phyloP scores from a whole-genome alignment of 2,113 vertebrate species.

The Seriola dumerili region DNA sequence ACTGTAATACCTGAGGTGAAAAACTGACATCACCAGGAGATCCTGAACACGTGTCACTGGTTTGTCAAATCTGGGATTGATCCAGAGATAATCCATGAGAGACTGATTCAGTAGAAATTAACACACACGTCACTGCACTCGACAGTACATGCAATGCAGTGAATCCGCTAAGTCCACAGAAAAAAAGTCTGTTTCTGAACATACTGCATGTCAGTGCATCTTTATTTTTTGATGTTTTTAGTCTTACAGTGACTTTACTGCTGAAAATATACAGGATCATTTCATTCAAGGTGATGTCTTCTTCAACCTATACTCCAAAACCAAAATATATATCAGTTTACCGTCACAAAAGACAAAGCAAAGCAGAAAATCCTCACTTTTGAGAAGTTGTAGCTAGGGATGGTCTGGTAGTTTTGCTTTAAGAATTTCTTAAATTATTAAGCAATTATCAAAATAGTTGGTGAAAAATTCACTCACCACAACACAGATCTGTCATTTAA shows the following conservation, averaged over 20 bases:
- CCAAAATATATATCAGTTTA: not conserved
- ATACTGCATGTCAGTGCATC: not conserved
- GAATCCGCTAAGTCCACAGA: not conserved
- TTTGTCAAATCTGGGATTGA: slow-evolving; percentile 35
- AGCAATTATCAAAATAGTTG: not conserved
- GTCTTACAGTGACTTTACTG: not conserved
- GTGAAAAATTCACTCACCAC: not conserved
- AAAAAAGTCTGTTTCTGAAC: not conserved
- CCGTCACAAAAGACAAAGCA: not conserved
- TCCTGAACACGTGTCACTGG: slow-evolving; percentile 14
- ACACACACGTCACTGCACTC: not conserved
- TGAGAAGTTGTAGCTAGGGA: not conserved
- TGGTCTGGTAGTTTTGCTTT: not conserved
- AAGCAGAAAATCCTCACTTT: not conserved
- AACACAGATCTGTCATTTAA: not conserved
- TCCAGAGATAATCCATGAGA: slow-evolving; percentile 31
- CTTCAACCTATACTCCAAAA: not conserved
- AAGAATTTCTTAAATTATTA: not conserved
- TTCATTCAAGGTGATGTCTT: not conserved
- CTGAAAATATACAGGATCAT: not conserved
- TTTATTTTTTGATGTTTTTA: not conserved
- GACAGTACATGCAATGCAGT: not conserved
- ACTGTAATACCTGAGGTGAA: not conserved
- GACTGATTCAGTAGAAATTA: slow-evolving; percentile 12
- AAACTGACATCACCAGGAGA: not conserved